A percentile compares a stretch with the other conserved stretches of the same genome.
These are phyloP conservation scores for Thecophora atra DNA, from an alignment of 2,888 invertebrate species.

Conservation along the genomic window DNA sequence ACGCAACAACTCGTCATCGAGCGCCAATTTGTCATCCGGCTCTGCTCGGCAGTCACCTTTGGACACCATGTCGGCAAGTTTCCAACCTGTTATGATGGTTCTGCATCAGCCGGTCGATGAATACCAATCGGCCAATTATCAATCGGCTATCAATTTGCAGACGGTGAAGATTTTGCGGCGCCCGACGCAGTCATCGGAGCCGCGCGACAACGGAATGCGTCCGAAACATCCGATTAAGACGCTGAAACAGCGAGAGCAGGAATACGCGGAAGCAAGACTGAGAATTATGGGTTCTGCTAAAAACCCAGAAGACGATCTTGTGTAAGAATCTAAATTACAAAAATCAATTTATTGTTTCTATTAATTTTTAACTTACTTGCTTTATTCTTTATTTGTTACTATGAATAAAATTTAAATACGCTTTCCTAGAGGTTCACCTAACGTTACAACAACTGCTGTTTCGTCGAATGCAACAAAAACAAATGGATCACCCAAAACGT, in stretches of 20 bases:
- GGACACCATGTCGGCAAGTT: conserved; percentile 52
- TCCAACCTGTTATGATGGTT: conserved; percentile 74
- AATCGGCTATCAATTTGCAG: conserved; percentile 68
- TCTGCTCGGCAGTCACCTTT: conserved; percentile 46
- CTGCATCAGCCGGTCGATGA: conserved; percentile 81
- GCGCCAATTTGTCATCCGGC: no score
- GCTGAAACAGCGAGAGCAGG: conserved; percentile 89
- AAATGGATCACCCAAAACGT: conserved; percentile 25
- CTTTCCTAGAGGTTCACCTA: conserved; percentile 5
- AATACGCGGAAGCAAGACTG: conserved; percentile 90
- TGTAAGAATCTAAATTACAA: no score
- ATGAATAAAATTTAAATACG: not conserved
- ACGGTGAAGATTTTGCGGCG: conserved; percentile 86
- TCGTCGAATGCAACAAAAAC: conserved; percentile 19
- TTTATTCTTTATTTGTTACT: not conserved
- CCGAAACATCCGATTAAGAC: conserved; percentile 82
- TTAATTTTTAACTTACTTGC: not conserved
- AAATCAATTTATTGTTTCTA: not conserved
- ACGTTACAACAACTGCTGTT: conserved; percentile 7
- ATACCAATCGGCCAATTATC: conserved; percentile 74
- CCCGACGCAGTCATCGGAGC: conserved; percentile 72
- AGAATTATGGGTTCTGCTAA: conserved; percentile 89
- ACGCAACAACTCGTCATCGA: conserved; percentile 5
- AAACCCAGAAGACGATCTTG: conserved; percentile 79
- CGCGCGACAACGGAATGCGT: conserved; percentile 73